phyloP scores from a whole-genome alignment of 1,140 invertebrate species.

The Argopecten irradians region DNA sequence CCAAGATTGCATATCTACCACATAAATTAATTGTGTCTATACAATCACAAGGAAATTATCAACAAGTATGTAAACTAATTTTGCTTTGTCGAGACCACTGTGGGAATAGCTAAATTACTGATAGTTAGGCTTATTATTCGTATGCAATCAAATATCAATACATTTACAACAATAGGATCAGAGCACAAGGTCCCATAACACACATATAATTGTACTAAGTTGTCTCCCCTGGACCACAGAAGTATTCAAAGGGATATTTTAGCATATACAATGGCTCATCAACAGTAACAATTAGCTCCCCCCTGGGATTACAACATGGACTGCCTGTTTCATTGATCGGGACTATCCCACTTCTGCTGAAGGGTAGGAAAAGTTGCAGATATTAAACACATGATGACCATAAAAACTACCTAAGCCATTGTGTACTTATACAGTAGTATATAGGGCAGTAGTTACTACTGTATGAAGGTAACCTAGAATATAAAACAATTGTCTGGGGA shows the following conservation, averaged over 20 bases:
- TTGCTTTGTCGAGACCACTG: neutral
- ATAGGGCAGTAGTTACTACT: neutral
- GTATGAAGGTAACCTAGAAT: no score
- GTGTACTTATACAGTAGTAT: neutral
- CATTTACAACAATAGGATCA: neutral
- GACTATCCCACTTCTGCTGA: neutral
- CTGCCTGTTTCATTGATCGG: neutral
- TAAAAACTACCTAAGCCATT: neutral
- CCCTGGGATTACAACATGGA: neutral
- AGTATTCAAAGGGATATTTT: neutral
- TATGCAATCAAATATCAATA: neutral
- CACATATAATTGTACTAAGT: neutral
- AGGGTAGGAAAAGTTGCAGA: neutral
- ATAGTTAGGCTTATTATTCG: neutral
- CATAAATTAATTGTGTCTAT: neutral
- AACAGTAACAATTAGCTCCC: neutral
- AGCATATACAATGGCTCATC: neutral
- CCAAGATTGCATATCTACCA: neutral
- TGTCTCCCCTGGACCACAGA: neutral
- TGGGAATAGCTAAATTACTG: neutral
- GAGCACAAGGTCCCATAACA: neutral
- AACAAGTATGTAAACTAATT: neutral
- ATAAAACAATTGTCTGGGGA: no score
- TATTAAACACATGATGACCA: neutral
- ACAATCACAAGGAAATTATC: neutral